Conservation (phyloP, 2,888 invertebrate species). For the Chymomyza caudatula region DNA sequence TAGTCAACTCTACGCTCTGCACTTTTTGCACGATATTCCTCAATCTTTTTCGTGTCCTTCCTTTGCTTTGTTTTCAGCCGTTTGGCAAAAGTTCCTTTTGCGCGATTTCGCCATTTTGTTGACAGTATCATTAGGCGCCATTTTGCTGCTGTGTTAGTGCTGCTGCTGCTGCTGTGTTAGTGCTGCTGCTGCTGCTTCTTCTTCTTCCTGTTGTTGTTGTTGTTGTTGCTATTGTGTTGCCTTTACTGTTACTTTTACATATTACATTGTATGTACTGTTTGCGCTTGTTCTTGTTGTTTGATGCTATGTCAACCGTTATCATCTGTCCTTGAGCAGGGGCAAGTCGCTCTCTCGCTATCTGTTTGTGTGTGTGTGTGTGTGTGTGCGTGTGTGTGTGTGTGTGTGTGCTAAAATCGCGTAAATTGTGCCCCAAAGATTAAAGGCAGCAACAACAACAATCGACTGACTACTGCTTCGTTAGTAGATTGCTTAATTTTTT, state of each 20-base stretch:
- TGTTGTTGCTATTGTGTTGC: constrained; percentile 4
- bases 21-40: constrained; percentile 32
- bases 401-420: constrained; percentile 56
- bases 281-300: neutral
- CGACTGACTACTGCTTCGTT: constrained; percentile 15
- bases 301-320: constrained; percentile 59
- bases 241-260: neutral
- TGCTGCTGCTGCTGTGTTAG: no score
- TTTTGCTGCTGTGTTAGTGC: constrained; percentile 28
- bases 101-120: constrained; percentile 36
- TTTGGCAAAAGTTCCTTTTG: constrained; percentile 32
- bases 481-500: constrained; percentile 12
- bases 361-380: constrained; percentile 36
- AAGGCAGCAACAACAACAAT: constrained; percentile 55
- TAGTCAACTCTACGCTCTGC: constrained; percentile 58
- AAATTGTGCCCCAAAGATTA: constrained; percentile 64
- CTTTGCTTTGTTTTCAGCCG: constrained; percentile 32
- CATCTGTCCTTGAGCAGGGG: constrained; percentile 69
- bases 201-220: constrained; percentile 2
- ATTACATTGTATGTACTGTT: neutral
- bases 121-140: constrained; percentile 70
- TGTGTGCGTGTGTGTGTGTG: constrained; percentile 38
- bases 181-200: no score
- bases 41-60: neutral
- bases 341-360: no score